Evolutionary conservation across 2,113 vertebrate genomes (phyloP), one percentile per base, ranked within the genome.

Genomic region (Clarias macrocephalus): DNA sequence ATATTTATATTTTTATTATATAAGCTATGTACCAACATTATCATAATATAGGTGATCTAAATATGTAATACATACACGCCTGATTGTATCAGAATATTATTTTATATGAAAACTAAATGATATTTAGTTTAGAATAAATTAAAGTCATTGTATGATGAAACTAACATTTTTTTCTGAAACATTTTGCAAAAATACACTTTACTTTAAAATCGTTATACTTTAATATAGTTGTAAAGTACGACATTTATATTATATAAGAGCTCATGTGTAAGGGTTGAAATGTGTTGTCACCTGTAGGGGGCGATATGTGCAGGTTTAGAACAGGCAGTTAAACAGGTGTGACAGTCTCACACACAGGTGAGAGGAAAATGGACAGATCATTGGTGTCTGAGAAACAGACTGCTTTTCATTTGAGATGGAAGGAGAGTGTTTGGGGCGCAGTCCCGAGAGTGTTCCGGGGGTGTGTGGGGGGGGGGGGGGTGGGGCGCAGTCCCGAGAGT

Each of bases 301-400:
- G 83, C 30, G 52, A 16, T 57, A 28, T 62, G 80, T 73, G 11
- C 68, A 84, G 66, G 13, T 10, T 62, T 28, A 28, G 5, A 63
- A 66, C 16, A 23, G n/a, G 6, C 82, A 68, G 63, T 18, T 68
- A 48, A 7, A 48, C 82, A 84, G 66, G 82, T 84, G 82, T 33
- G 52, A 23, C 66, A 72, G 15, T 19, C 48, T 48, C 59, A 25
- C 42, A 42, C 48, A 48, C 80, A 66, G 42, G 62, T 48, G 37
- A 48, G 25, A 66, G 62, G 15, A 18, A 25, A 73, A 25, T 16
- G 28, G 79, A 28, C 28, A 57, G 79, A 37, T 56, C 8, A 19
- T 65, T 12, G 2, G 33, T 2, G 7, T 13, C 21, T 25, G 23
- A 15, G 8, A 3, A 16, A 59, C 15, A 59, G n/a, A 57, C 42